Base-by-base conservation (phyloP, 2,888 invertebrate genomes). In the Callyntrura sp. region DNA sequence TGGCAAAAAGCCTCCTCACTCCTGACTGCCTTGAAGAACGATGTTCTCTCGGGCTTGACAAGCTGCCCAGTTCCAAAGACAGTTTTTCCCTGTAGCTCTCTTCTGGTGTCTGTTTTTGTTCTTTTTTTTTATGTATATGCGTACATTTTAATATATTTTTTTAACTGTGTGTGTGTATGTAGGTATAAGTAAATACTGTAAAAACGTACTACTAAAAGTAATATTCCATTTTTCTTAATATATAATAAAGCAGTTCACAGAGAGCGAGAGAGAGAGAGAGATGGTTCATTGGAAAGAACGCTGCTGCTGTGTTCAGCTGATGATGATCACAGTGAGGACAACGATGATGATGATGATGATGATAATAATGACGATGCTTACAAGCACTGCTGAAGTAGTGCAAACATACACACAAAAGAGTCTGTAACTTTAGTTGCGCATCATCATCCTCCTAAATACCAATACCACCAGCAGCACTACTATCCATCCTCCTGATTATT, bases 31-130 rank as follows among this genome's bases (percentile, higher is more conserved):
- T 79, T 86, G 79, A 76, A 78, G 62, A 78, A 60, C 73, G 5
- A 35, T 35, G 35, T 45, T 65, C 17, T 28, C 76, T 35, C n/a
- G n/a, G 51, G 79, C 51, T 86, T 86, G 79, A 55, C 51, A 79
- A 79, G 86, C 86, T 86, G 86, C 86, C 86, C 86, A 86, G 86
- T 86, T 86, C 86, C 86, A 86, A 35, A 45, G 43, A 85, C 85
- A 57, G 60, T 84, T 73, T 55, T 70, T 57, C 20, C 14, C 14
- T 60, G 12, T 51, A 11, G 11, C 51, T 51, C 51, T 51, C 51
- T 11, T 51, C 51, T 51, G 14, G 25, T n/a, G 12, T 11, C 25
- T 62, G 25, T 28, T 62, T 28, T 62, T n/a, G n/a, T n/a, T n/a
- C n/a, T 0, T 28, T 20, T 25, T 35, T 35, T 35, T 2, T 35